These are phyloP conservation scores for Phania funesta DNA, from an alignment of 2,888 invertebrate genomes.

Conservation along the genomic window DNA sequence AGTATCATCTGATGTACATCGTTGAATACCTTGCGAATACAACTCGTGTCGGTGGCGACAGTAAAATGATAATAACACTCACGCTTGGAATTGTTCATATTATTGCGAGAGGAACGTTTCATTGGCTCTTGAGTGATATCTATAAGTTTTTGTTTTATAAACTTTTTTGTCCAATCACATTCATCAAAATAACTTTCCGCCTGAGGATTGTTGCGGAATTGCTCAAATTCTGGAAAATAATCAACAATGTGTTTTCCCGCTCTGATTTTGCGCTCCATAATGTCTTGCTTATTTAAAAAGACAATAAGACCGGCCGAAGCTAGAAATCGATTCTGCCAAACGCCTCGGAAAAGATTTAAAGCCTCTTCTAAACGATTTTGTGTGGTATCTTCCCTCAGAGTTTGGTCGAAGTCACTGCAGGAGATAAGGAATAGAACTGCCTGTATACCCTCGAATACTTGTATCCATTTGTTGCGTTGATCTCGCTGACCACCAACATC, in stretches of 20 bases:
- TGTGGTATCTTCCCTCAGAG: constrained; percentile 85
- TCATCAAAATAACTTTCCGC: constrained; percentile 82
- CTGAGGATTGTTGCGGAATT: constrained; percentile 81
- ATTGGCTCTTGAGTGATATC: constrained; percentile 83
- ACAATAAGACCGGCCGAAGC: constrained; percentile 88
- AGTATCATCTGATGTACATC: constrained; percentile 87
- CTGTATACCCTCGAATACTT: constrained; percentile 91
- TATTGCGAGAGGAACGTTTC: constrained; percentile 78
- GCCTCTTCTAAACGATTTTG: constrained; percentile 88
- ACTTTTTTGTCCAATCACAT: constrained; percentile 85
- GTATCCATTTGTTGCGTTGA: constrained; percentile 91
- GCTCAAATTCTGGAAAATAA: constrained; percentile 85
- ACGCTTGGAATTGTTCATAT: constrained; percentile 79
- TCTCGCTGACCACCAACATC: constrained; percentile 93
- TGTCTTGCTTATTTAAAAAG: constrained; percentile 86
- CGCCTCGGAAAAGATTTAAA: constrained; percentile 86
- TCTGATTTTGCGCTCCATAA: constrained; percentile 85
- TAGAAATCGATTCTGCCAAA: constrained; percentile 87
- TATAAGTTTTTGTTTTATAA: constrained; percentile 85
- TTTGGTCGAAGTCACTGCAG: constrained; percentile 90
- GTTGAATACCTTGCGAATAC: constrained; percentile 87
- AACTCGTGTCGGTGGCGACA: constrained; percentile 88
- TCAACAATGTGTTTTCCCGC: constrained; percentile 84
- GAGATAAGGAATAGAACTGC: constrained; percentile 91
- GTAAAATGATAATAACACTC: constrained; percentile 88